Percentiles rank a stretch among this genome's conserved stretches.
Conservation (phyloP, 2,888 invertebrate species). For the Drosophila anomalata region DNA sequence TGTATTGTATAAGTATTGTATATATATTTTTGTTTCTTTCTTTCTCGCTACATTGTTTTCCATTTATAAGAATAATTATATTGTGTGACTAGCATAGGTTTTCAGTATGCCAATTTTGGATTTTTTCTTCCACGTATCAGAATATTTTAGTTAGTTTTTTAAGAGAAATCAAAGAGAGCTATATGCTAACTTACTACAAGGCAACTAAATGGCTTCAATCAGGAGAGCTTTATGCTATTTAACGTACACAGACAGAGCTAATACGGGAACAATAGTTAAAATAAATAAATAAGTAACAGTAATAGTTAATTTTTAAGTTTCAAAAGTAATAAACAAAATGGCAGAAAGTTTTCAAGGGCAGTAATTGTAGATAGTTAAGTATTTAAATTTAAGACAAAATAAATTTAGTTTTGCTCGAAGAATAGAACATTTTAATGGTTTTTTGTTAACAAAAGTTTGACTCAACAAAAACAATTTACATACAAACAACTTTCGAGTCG, state of each 20-base stretch:
- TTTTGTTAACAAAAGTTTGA: constrained; percentile 54
- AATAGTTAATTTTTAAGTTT: constrained; percentile 22
- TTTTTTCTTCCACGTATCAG: constrained; percentile 32
- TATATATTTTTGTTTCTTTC: constrained; percentile 38
- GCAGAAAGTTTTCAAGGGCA: constrained; percentile 62
- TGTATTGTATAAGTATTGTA: constrained; percentile 50
- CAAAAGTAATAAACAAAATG: constrained; percentile 49
- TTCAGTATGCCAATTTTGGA: constrained; percentile 54
- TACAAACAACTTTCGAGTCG: constrained; percentile 26
- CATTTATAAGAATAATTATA: constrained; percentile 68
- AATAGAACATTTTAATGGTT: constrained; percentile 28
- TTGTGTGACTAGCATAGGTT: constrained; percentile 56
- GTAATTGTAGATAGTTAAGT: constrained; percentile 43
- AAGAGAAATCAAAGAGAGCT: constrained; percentile 60
- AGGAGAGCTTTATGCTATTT: constrained; percentile 46
- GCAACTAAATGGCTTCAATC: constrained; percentile 81
- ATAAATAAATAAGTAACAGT: constrained; percentile 35
- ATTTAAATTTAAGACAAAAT: constrained; percentile 8
- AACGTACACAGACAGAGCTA: constrained; percentile 46
- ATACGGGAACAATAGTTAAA: constrained; percentile 35
- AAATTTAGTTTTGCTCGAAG: neutral
- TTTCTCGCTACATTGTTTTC: constrained; percentile 54
- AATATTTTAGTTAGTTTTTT: constrained; percentile 36
- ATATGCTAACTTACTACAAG: constrained; percentile 79
- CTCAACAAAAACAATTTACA: constrained; percentile 47